These are phyloP conservation scores for Drosophila erecta DNA, from an alignment of 1,140 invertebrate species.

Conservation along the genomic window DNA sequence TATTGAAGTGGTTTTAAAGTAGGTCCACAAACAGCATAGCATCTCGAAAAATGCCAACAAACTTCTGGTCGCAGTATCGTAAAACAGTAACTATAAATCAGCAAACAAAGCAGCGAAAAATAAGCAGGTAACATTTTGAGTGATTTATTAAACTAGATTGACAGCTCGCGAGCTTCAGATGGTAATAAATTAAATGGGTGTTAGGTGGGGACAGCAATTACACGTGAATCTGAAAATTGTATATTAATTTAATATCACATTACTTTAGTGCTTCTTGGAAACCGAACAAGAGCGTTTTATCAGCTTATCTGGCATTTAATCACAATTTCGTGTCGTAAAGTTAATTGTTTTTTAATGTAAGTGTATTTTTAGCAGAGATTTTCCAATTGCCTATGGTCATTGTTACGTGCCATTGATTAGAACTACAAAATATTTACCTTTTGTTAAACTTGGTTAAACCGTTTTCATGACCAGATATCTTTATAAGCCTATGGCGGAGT, in stretches of 20 bases:
- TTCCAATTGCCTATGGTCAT: constrained; percentile 20
- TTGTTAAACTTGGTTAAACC: constrained; percentile 19
- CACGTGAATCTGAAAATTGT: background rate
- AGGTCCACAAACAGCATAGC: background rate
- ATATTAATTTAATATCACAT: background rate
- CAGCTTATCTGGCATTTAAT: constrained; percentile 46
- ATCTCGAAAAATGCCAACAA: background rate
- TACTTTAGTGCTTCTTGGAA: constrained; percentile 9
- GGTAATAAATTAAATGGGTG: background rate
- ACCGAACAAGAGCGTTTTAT: constrained; percentile 27
- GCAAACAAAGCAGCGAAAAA: background rate
- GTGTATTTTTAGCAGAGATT: constrained; percentile 49
- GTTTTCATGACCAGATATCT: constrained; percentile 33
- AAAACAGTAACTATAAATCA: background rate
- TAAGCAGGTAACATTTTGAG: background rate
- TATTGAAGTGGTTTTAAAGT: constrained; percentile 25
- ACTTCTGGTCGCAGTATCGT: background rate
- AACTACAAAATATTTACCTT: background rate
- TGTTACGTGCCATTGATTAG: background rate
- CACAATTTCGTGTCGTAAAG: constrained; percentile 45
- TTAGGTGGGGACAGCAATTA: too few relatives aligned
- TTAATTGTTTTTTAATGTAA: constrained; percentile 54
- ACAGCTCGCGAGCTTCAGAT: background rate
- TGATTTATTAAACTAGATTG: background rate
- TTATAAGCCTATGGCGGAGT: constrained; percentile 29